These are phyloP conservation scores for Athalia rosae DNA, from an alignment of 2,888 invertebrate genomes.

Conservation along the genomic window DNA sequence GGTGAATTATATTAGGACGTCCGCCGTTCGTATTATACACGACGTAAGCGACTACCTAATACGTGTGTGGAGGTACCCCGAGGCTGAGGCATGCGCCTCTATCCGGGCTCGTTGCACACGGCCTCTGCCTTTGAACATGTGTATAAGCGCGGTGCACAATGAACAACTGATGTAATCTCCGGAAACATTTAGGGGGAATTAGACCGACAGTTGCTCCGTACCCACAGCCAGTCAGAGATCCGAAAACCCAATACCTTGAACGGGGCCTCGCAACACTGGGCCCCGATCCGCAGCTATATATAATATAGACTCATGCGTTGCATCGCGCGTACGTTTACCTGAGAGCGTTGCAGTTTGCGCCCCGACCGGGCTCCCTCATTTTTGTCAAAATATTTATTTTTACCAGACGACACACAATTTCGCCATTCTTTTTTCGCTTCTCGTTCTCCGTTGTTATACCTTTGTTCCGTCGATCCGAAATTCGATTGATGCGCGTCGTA, in stretches of 20 bases:
- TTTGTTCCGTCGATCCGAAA: too few relatives aligned
- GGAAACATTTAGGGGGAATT: constrained; percentile 73
- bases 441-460: background rate
- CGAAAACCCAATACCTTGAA: constrained; percentile 11
- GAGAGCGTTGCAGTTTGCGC: background rate
- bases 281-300: constrained; percentile 22
- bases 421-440: constrained; percentile 13
- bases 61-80: background rate
- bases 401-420: constrained; percentile 51
- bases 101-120: constrained; percentile 17
- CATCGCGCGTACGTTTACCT: background rate
- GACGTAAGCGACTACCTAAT: background rate
- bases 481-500: too few relatives aligned
- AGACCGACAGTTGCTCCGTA: constrained; percentile 69
- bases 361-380: constrained; percentile 51
- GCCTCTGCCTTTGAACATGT: constrained; percentile 43
- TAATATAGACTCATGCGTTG: too few relatives aligned
- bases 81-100: constrained; percentile 8
- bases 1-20: background rate
- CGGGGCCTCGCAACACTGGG: constrained; percentile 48
- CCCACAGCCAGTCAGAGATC: constrained; percentile 62
- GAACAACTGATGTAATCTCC: constrained; percentile 72
- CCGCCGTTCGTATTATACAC: constrained; percentile 7
- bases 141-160: constrained; percentile 59
- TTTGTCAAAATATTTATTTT: constrained; percentile 72